Evolutionary conservation across 2,888 invertebrate genomes (phyloP), one percentile per base, ranked within the genome.

Genomic region (Nyleta sp.): DNA sequence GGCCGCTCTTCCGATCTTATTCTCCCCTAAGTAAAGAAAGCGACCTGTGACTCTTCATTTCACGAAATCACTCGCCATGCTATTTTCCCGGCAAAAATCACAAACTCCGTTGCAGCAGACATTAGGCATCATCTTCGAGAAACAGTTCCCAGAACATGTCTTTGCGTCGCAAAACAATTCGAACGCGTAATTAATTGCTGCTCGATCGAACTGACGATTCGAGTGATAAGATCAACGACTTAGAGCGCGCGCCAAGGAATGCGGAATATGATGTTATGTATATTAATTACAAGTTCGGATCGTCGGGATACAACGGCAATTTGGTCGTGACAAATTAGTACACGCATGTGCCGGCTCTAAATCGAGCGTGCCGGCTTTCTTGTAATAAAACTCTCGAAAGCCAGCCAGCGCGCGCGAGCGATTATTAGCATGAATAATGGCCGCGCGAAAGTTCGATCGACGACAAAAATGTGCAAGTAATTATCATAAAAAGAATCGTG

Each of bases 401-500:
- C 52, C 33, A 71, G 52, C 11, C 60, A 57, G 28, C n/a, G 22
- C 38, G 20, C 38, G 18, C 24, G 28, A 7, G 28, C 28, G 28
- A 28, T 28, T 28, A 60, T 72, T 62, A 46, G 55, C 55, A 40
- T 72, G 62, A 72, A 55, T 62, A 72, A 72, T 62, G 55, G 48
- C 46, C 13, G 57, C n/a, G 28, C 20, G 35, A 13, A 48, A 72
- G 62, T 55, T 62, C 44, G 62, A 55, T 57, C 40, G 15, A 28
- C 28, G 52, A 52, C 73, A 55, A 55, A 65, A 55, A 33, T 65
- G 50, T 7, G 35, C 40, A 48, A 35, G 53, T 60, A 48, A 74
- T 74, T 64, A 65, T 59, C 65, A 67, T 59, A 74, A 67, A 62
- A 52, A 67, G 53, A 62, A 67, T 15, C 17, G 33, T 57, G 70